These are phyloP conservation scores for Acanthosepion pharaonis DNA, from an alignment of 2,888 invertebrate species.

Conservation along the genomic window DNA sequence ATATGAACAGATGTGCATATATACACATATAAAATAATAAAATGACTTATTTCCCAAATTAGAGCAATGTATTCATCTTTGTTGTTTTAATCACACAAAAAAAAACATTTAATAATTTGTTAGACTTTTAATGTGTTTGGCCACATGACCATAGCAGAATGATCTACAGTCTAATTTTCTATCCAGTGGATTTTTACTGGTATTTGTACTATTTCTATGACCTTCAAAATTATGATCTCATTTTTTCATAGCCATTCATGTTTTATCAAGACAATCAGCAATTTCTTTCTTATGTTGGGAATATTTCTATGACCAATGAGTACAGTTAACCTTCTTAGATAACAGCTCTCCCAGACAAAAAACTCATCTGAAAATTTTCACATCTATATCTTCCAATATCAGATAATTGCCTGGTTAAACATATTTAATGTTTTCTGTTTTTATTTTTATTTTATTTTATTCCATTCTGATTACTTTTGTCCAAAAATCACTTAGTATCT, in stretches of 20 bases:
- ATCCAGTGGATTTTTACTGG: too few species aligned
- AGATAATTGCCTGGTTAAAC: background rate
- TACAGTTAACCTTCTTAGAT: background rate
- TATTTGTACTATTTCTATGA: too few species aligned
- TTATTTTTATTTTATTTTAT: background rate
- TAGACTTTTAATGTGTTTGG: too few species aligned
- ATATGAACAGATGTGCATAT: background rate
- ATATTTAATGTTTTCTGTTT: background rate
- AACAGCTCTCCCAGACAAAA: background rate
- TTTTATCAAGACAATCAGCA: background rate
- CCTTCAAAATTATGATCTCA: too few species aligned
- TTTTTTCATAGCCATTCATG: too few species aligned
- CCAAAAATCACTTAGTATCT: background rate
- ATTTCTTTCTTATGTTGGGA: background rate
- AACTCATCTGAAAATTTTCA: background rate
- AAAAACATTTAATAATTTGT: too few species aligned
- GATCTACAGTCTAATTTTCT: too few species aligned
- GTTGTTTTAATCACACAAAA: too few species aligned
- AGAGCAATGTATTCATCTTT: too few species aligned
- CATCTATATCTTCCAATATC: conserved; percentile 16
- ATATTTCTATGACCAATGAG: background rate
- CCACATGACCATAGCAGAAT: too few species aligned
- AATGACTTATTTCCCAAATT: too few species aligned
- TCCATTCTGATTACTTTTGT: background rate
- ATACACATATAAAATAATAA: background rate